phyloP scores from a whole-genome alignment of 2,797 vertebrate genomes.

The Pyrrhura leucotis region DNA sequence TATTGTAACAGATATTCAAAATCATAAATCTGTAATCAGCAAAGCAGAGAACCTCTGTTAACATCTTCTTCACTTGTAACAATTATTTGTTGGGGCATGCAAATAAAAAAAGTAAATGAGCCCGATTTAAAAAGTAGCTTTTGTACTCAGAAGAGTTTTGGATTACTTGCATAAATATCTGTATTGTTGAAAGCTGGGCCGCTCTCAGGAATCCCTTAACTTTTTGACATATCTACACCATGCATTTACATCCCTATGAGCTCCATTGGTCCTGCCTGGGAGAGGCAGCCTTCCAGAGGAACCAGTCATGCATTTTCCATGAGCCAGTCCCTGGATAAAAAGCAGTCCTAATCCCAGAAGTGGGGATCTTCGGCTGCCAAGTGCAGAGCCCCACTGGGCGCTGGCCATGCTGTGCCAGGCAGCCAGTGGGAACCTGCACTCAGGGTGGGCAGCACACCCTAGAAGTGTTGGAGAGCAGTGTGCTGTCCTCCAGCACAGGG shows the following conservation, averaged over 20 bases:
- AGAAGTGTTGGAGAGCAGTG: background rate
- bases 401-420: accelerated
- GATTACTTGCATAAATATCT: background rate
- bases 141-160: background rate
- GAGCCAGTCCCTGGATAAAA: background rate
- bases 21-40: conserved; percentile 31
- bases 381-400: accelerated
- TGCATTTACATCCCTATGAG: background rate
- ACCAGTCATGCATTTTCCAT: background rate
- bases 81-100: background rate
- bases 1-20: conserved; percentile 29
- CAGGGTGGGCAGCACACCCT: accelerated
- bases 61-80: background rate
- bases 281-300: background rate
- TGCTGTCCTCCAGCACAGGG: background rate
- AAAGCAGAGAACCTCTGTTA: conserved; percentile 17
- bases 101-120: conserved; percentile 15
- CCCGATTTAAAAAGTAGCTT: background rate
- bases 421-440: background rate
- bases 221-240: background rate
- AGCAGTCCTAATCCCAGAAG: background rate
- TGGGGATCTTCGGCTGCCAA: accelerated
- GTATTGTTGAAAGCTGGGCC: background rate
- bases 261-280: background rate
- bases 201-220: background rate